phyloP scores from a whole-genome alignment of 1,140 invertebrate species.

The Geopemphigus sp. region DNA sequence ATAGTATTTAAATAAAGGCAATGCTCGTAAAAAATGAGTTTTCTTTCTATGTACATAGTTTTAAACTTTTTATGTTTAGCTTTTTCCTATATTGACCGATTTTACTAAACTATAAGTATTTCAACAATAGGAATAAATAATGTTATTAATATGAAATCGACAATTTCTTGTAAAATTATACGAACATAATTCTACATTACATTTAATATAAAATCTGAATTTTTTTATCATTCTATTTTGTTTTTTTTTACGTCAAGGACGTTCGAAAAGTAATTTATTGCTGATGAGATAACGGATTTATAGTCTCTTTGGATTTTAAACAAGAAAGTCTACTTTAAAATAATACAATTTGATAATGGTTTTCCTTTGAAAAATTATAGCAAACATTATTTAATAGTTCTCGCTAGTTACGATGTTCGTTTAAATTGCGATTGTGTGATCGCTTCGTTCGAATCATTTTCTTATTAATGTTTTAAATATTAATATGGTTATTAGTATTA shows the following conservation, averaged over 20 bases:
- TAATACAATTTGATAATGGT: conserved; percentile 25
- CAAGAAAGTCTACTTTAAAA: conserved; percentile 5
- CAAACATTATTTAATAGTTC: background rate
- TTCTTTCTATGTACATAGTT: too few relatives aligned
- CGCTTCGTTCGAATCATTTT: background rate
- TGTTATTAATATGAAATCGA: too few relatives aligned
- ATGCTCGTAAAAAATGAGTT: too few relatives aligned
- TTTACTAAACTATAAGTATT: too few relatives aligned
- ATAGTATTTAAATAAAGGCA: too few relatives aligned
- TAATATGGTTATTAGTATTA: background rate
- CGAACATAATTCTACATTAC: too few relatives aligned
- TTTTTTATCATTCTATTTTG: too few relatives aligned
- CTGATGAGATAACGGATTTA: conserved; percentile 7
- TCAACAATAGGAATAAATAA: too few relatives aligned
- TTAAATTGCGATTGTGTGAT: background rate
- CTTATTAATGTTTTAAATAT: background rate
- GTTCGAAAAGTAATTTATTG: background rate
- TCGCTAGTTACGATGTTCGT: background rate
- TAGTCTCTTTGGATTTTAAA: conserved; percentile 19
- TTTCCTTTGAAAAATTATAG: conserved; percentile 14
- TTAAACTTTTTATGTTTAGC: too few relatives aligned
- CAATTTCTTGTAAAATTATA: too few relatives aligned
- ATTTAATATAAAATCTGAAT: too few relatives aligned
- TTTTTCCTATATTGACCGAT: too few relatives aligned
- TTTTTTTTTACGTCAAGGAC: background rate